Base-by-base conservation (phyloP, 2,113 vertebrate species). In the Chitala chitala region DNA sequence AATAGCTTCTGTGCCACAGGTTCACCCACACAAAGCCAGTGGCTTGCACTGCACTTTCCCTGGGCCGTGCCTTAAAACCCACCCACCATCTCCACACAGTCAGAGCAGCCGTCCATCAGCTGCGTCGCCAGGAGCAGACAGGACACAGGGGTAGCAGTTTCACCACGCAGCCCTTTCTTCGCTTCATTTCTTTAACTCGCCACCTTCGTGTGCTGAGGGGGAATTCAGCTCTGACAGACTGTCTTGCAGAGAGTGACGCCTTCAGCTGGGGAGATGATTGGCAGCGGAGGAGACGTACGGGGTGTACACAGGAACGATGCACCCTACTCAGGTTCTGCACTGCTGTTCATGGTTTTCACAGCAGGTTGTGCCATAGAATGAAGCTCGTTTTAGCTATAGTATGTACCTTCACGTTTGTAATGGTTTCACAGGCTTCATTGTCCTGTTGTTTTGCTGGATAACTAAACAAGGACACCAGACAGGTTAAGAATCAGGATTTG, bases 161-260 rank as follows among this genome's bases (percentile, higher is more conserved):
- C 4, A 69, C 10, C 10, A 31, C 20, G 22, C 1, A 17, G 15
- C 48, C 44, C 7, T n/a, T 69, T 8, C 44, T 40, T 13, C 15
- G 38, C 26, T 58, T 20, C 46, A 29, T 71, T 64, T 73, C 66
- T 64, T 78, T 74, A 82, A 79, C 76, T 74, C 33, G 56, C 24
- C 44, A 75, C 70, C 36, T 77, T 77, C 75, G 78, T 76, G 75
- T 76, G 69, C 50, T 78, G 31, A 79, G 56, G 68, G 79, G 77
- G 70, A 77, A 80, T 77, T 76, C 68, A 82, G 76, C 79, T 82
- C 78, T 71, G 50, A n/a, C 3, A 77, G 75, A 82, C 84, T 79
- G 81, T 72, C 65, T 75, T 79, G 77, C 79, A 77, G 77, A 77
- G 77, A 76, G 74, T 75, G 48, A 81, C 77, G 80, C 81, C 44